Evolutionary conservation across 2,797 vertebrate species (phyloP).

Genomic region (Halcyon badia): DNA sequence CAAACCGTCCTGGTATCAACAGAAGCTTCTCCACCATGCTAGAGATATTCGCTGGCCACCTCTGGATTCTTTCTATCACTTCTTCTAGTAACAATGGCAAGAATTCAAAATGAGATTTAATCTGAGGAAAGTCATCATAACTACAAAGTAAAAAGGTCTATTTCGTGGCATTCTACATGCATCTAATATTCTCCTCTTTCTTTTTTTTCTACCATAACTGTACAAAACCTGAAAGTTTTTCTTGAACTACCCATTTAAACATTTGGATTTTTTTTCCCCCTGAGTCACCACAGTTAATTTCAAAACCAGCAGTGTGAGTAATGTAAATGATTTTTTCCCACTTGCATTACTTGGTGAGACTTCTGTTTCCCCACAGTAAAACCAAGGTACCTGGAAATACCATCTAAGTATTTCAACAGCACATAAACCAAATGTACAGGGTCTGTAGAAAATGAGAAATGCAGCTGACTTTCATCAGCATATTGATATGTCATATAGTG

Average conservation of each 20-base stretch:
- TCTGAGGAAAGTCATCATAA: background rate
- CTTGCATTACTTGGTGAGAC: background rate
- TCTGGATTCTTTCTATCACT: background rate
- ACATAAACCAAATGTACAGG: background rate
- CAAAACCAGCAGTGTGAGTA: conserved; percentile 18
- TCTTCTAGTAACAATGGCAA: background rate
- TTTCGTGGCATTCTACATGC: background rate
- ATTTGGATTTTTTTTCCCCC: background rate
- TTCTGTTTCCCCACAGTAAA: conserved; percentile 21
- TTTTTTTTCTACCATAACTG: background rate
- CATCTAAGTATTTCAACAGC: conserved; percentile 15
- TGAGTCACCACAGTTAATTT: conserved; percentile 42
- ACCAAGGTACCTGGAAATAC: background rate
- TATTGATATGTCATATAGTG: background rate
- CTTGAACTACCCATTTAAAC: background rate
- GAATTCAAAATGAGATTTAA: conserved; percentile 15
- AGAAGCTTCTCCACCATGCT: background rate
- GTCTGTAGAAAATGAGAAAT: background rate
- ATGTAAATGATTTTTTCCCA: conserved; percentile 25
- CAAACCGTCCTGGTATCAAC: background rate
- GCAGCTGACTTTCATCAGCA: background rate
- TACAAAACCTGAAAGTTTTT: background rate
- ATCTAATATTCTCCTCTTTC: background rate
- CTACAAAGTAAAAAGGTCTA: background rate
- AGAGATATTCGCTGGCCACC: background rate